Evolutionary conservation across 2,797 vertebrate species (phyloP).

Genomic region (Sternarchorhynchus goeldii): DNA sequence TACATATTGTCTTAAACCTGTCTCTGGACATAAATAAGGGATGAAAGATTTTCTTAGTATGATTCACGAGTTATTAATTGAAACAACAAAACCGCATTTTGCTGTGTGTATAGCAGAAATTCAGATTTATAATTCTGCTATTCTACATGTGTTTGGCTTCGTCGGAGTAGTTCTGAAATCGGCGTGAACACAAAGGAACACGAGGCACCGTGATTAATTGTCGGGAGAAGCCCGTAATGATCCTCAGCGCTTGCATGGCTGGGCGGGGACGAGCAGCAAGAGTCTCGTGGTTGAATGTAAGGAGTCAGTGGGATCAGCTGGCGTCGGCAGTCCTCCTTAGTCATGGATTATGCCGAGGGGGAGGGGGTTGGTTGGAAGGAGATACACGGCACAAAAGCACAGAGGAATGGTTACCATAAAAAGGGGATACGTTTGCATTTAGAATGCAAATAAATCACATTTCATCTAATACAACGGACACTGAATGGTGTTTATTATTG

Average conservation of each 20-base stretch:
- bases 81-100: not conserved
- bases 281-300: constrained; percentile 54
- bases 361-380: constrained; percentile 1
- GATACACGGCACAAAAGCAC: constrained; percentile 4
- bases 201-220: constrained; percentile 54
- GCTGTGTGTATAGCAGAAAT: not conserved
- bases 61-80: not conserved
- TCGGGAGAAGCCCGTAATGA: constrained; percentile 18
- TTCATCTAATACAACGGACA: constrained; percentile 55
- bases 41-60: not conserved
- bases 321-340: constrained; percentile 27
- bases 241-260: constrained; percentile 22
- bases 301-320: constrained; percentile 51
- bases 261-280: constrained; percentile 36
- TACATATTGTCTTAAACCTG: too few relatives aligned
- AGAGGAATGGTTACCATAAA: not conserved
- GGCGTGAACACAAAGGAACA: constrained; percentile 65
- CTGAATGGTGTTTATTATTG: constrained; percentile 10
- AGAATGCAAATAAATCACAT: constrained; percentile 54
- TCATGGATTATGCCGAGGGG: constrained; percentile 27
- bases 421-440: constrained; percentile 37
- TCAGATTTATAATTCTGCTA: not conserved
- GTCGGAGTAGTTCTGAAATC: not conserved
- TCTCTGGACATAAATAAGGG: not conserved
- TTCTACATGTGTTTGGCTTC: not conserved